Conservation (phyloP, 1,140 invertebrate species). For the Neodiprion lecontei region DNA sequence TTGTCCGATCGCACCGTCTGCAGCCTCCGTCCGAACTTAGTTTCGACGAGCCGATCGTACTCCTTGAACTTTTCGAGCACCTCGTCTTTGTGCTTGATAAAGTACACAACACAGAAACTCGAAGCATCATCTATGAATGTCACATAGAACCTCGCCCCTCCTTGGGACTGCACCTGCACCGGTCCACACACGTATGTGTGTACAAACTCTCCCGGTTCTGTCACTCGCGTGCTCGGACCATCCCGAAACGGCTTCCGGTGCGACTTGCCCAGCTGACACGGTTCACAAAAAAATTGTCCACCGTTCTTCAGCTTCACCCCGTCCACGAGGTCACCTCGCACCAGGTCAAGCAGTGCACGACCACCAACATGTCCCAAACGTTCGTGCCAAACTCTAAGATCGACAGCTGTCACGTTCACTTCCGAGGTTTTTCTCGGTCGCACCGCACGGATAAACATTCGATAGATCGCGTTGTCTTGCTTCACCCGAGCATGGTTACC, state of each 20-base stretch:
- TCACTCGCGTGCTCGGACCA: neutral
- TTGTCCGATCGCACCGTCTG: slow-evolving; percentile 52
- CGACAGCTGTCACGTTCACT: slow-evolving; percentile 7
- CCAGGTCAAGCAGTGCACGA: slow-evolving; percentile 19
- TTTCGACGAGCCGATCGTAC: slow-evolving; percentile 44
- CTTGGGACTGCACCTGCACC: slow-evolving; percentile 22
- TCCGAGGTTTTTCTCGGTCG: neutral
- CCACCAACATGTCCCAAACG: slow-evolving; percentile 25
- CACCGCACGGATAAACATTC: slow-evolving; percentile 19
- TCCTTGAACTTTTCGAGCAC: slow-evolving; percentile 49
- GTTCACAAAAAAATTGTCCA: slow-evolving; percentile 29
- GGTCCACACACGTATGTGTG: neutral
- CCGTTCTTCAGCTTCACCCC: slow-evolving; percentile 11
- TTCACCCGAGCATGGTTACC: slow-evolving; percentile 24
- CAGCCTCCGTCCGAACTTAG: slow-evolving; percentile 40
- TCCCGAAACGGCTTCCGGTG: slow-evolving; percentile 32
- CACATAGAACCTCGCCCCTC: neutral
- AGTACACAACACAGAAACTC: slow-evolving; percentile 48
- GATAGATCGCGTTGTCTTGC: neutral
- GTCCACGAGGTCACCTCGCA: slow-evolving; percentile 21
- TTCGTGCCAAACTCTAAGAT: slow-evolving; percentile 26
- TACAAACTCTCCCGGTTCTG: slow-evolving; percentile 6
- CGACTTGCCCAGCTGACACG: slow-evolving; percentile 42
- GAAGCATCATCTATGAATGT: slow-evolving; percentile 27
- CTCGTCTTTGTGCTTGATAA: slow-evolving; percentile 52